Evolutionary conservation across 1,140 invertebrate genomes (phyloP).

Genomic region (Eueides isabella): DNA sequence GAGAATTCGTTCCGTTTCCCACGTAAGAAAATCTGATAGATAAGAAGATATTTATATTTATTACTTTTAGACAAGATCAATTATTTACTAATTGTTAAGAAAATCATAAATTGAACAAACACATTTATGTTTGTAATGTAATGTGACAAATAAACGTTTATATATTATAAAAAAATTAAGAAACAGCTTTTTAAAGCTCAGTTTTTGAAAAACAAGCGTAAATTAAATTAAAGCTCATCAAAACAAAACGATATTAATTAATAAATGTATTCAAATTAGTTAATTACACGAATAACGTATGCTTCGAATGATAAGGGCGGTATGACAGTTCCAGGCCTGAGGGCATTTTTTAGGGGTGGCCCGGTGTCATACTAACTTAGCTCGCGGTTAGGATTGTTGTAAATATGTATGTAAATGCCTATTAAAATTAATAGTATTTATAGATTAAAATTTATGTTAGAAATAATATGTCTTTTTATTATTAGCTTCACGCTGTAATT

Average conservation of each 20-base stretch:
- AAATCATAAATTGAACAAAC: too few relatives aligned
- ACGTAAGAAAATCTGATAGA: too few relatives aligned
- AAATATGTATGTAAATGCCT: not conserved
- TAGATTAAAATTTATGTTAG: not conserved
- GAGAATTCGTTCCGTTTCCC: too few relatives aligned
- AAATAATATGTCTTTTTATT: not conserved
- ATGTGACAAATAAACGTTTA: too few relatives aligned
- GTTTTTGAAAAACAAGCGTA: not conserved
- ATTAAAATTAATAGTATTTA: not conserved
- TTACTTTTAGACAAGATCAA: too few relatives aligned
- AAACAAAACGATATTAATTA: conserved; percentile 28
- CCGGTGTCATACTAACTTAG: not conserved
- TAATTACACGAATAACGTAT: conserved; percentile 18
- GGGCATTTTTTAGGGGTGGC: conserved; percentile 7
- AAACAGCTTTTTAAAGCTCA: too few relatives aligned
- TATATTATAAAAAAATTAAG: too few relatives aligned
- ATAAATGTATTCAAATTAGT: conserved; percentile 26
- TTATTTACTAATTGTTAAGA: too few relatives aligned
- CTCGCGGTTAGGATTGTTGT: not conserved
- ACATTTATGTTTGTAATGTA: too few relatives aligned
- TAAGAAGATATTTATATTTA: too few relatives aligned
- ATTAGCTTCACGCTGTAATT: too few relatives aligned
- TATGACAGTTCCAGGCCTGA: conserved; percentile 4
- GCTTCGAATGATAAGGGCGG: not conserved
- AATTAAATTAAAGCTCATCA: not conserved